Percentiles rank a stretch among this genome's conserved stretches.
phyloP scores from a whole-genome alignment of 2,888 invertebrate species.

The Artemia sp. region DNA sequence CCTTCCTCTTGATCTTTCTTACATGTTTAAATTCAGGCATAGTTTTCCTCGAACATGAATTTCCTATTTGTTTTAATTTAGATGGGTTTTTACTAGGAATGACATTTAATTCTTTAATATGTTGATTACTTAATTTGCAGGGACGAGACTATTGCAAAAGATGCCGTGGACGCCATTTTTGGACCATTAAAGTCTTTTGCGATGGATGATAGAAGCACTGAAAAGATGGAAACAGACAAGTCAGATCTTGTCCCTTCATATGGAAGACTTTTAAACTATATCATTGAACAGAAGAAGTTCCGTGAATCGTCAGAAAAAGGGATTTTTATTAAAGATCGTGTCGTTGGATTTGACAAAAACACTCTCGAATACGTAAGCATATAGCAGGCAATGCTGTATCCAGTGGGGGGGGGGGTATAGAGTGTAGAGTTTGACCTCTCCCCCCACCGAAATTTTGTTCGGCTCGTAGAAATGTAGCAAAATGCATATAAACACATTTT shows the following conservation, averaged over 20 bases:
- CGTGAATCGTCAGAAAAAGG: slow-evolving; percentile 4
- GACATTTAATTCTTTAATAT: too few relatives aligned
- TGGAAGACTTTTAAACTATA: background rate
- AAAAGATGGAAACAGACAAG: slow-evolving; percentile 5
- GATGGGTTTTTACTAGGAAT: too few relatives aligned
- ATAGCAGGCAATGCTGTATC: too few relatives aligned
- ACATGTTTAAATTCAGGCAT: too few relatives aligned
- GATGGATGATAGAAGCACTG: background rate
- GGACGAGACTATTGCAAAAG: slow-evolving; percentile 10
- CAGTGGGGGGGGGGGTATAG: too few relatives aligned
- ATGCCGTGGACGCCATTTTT: slow-evolving; percentile 1
- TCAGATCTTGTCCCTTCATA: background rate
- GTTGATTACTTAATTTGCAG: background rate
- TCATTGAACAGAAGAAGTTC: background rate
- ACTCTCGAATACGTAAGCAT: background rate
- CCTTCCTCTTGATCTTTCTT: too few relatives aligned
- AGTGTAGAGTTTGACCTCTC: too few relatives aligned
- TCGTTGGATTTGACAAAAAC: background rate
- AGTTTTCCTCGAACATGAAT: too few relatives aligned
- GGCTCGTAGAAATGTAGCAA: too few relatives aligned
- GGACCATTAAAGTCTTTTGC: background rate
- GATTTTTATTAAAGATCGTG: background rate
- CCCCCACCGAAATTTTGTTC: too few relatives aligned
- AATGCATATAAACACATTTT: too few relatives aligned
- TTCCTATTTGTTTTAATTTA: too few relatives aligned